A percentile compares a stretch with the other conserved stretches of the same genome.
phyloP scores from a whole-genome alignment of 1,140 invertebrate species.

The Trichonephila clavata region DNA sequence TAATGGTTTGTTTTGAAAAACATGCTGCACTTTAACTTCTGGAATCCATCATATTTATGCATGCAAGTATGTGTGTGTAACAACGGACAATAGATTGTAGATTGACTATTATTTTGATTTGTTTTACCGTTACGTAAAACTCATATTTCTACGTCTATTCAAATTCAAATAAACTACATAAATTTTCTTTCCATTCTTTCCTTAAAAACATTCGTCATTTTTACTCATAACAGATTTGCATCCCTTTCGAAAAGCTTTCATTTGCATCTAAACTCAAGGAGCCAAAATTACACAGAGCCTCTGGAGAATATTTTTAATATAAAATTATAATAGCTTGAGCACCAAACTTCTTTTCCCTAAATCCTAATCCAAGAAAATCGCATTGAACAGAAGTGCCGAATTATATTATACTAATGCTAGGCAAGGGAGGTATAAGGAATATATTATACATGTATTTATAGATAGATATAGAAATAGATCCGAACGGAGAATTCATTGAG shows the following conservation, averaged over 20 bases:
- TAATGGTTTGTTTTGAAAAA: too few species aligned
- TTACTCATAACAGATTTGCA: not conserved
- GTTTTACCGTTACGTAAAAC: too few species aligned
- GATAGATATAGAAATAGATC: conserved; percentile 42
- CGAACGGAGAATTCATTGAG: not conserved
- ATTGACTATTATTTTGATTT: too few species aligned
- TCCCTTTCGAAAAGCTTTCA: not conserved
- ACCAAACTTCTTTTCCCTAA: not conserved
- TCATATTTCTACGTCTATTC: too few species aligned
- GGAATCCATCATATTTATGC: too few species aligned
- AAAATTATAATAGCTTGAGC: not conserved
- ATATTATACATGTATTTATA: not conserved
- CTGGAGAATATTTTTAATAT: not conserved
- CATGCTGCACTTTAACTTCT: too few species aligned
- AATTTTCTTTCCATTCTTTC: not conserved
- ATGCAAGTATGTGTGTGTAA: too few species aligned
- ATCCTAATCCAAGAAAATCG: not conserved
- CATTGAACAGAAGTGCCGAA: not conserved
- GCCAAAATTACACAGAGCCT: not conserved
- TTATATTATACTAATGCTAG: conserved; percentile 15
- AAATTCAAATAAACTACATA: too few species aligned
- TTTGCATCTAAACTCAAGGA: too few species aligned
- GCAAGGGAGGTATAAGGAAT: not conserved
- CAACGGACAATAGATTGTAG: too few species aligned
- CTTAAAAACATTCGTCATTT: not conserved